phyloP scores from a whole-genome alignment of 2,888 invertebrate genomes.

The Mantis religiosa region DNA sequence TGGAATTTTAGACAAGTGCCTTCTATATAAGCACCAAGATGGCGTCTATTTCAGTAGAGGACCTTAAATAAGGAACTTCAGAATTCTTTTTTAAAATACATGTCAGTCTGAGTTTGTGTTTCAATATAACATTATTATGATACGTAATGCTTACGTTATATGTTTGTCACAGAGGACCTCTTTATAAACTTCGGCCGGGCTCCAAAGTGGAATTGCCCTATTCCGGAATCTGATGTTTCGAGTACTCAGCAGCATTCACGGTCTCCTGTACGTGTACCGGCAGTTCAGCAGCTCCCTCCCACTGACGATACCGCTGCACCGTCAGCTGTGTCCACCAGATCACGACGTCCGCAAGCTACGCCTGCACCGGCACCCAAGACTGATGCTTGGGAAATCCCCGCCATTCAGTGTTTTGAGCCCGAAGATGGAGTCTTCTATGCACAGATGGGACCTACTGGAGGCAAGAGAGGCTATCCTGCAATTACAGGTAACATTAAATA shows the following conservation, averaged over 20 bases:
- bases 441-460: slow-evolving; percentile 81
- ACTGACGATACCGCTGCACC: slow-evolving; percentile 24
- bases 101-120: background rate
- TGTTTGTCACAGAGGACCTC: slow-evolving; percentile 51
- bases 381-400: slow-evolving; percentile 80
- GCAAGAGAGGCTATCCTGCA: slow-evolving; percentile 34
- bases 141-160: background rate
- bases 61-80: no score
- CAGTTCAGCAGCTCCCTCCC: background rate
- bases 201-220: slow-evolving; percentile 89
- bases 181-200: slow-evolving; percentile 82
- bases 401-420: slow-evolving; percentile 84
- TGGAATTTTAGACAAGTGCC: no score
- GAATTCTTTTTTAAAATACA: background rate
- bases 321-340: slow-evolving; percentile 24
- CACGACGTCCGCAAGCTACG: slow-evolving; percentile 18
- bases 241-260: background rate
- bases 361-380: slow-evolving; percentile 39
- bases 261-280: background rate
- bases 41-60: no score
- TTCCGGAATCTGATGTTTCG: slow-evolving; percentile 64
- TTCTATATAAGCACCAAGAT: no score
- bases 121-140: no score
- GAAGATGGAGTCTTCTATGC: slow-evolving; percentile 89
- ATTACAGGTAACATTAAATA: slow-evolving; percentile 59